Conservation (phyloP, 2,113 vertebrate species). For the Chroicocephalus ridibundus region DNA sequence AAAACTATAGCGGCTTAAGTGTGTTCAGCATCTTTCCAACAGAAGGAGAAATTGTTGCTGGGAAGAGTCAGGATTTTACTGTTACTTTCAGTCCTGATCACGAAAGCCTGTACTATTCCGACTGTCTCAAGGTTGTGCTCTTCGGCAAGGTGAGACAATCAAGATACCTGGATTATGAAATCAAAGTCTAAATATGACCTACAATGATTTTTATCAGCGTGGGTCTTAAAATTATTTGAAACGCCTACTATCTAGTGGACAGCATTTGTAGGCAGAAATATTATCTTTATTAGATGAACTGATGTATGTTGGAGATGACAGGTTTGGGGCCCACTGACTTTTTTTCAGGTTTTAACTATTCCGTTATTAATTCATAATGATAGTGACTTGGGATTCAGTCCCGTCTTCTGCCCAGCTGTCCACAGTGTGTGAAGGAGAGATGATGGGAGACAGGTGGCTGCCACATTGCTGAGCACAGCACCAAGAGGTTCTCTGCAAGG, state of each 20-base stretch:
- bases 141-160: conserved; percentile 78
- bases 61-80: conserved; percentile 74
- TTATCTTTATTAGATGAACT: not conserved
- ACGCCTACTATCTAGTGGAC: not conserved
- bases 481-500: not conserved
- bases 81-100: conserved; percentile 92
- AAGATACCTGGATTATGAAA: not conserved
- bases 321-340: not conserved
- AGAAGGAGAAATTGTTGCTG: conserved; percentile 78
- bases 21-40: conserved; percentile 83
- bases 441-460: not conserved
- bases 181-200: not conserved
- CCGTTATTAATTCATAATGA: not conserved
- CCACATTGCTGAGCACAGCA: not conserved
- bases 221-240: not conserved
- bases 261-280: not conserved
- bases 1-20: conserved; percentile 83
- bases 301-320: not conserved
- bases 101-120: conserved; percentile 81
- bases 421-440: fast-evolving
- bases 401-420: not conserved
- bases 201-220: not conserved
- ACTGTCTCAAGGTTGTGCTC: conserved; percentile 82
- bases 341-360: not conserved
- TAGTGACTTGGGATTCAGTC: not conserved